Conservation (phyloP, 2,113 vertebrate genomes). For the Colistium nudipinnis region DNA sequence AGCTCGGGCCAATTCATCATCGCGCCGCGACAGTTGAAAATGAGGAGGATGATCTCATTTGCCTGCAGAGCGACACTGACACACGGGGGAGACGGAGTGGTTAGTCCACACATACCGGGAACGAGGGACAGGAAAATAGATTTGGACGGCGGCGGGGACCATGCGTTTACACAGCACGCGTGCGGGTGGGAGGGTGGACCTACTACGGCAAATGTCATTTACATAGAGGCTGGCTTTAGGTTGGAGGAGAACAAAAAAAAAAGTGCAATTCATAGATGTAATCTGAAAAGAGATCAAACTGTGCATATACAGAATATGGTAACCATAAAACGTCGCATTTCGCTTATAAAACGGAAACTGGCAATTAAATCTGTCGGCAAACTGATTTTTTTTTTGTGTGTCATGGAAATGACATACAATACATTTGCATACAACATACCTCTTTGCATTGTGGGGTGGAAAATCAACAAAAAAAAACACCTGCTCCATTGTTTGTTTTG, state of each 20-base stretch:
- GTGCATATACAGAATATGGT: too few species aligned
- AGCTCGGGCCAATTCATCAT: conserved; percentile 7
- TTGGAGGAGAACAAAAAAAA: background rate
- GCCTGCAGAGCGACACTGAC: conserved; percentile 16
- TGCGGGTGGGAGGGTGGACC: background rate
- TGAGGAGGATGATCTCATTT: conserved; percentile 30
- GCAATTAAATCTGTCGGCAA: conserved; percentile 4
- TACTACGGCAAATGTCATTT: background rate
- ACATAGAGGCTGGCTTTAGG: background rate
- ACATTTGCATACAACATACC: background rate
- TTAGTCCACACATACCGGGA: background rate
- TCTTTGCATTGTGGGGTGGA: conserved; percentile 33
- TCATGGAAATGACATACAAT: conserved; percentile 24
- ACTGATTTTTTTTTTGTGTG: background rate
- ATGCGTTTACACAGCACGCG: background rate
- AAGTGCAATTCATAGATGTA: background rate
- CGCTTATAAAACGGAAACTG: too few species aligned
- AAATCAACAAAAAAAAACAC: conserved; percentile 2
- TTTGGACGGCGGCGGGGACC: background rate
- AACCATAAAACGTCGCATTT: too few species aligned
- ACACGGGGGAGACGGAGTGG: background rate
- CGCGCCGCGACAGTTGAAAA: background rate
- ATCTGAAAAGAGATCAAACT: background rate
- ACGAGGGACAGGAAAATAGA: background rate
- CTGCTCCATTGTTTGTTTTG: conserved; percentile 46